Evolutionary conservation across 2,888 invertebrate species (phyloP).

Genomic region (Odontomyia ornata): DNA sequence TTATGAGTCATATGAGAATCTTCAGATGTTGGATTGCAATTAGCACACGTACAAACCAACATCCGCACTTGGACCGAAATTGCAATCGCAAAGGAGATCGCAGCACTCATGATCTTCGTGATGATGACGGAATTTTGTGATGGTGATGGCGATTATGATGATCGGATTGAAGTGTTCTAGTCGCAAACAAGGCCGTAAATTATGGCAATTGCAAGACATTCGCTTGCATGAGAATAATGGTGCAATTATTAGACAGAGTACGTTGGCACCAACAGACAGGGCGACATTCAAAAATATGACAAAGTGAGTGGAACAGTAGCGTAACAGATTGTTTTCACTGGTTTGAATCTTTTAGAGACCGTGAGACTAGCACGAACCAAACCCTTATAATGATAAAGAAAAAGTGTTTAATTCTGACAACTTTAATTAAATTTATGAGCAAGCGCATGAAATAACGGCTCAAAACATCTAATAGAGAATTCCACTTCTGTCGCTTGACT

Average conservation of each 20-base stretch:
- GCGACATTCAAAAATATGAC: background rate
- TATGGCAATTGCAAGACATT: conserved; percentile 33
- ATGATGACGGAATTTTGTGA: background rate
- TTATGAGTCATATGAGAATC: conserved; percentile 13
- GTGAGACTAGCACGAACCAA: no score
- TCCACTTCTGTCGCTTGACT: no score
- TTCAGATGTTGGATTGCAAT: conserved; percentile 26
- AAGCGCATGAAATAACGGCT: no score
- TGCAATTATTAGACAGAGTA: conserved; percentile 21
- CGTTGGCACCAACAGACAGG: background rate
- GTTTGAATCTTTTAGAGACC: background rate
- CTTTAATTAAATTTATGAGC: no score
- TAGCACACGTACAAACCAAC: conserved; percentile 5
- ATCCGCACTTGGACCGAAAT: background rate
- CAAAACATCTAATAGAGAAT: no score
- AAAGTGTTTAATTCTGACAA: no score
- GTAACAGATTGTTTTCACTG: background rate
- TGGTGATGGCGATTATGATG: conserved; percentile 37
- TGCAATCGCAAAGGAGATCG: background rate
- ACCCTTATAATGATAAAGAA: no score
- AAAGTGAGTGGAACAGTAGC: background rate
- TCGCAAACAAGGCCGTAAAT: conserved; percentile 46
- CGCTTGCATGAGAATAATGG: conserved; percentile 29
- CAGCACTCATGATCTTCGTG: background rate
- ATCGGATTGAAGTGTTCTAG: conserved; percentile 31